These are phyloP conservation scores for Cheumatopsyche charites DNA, from an alignment of 1,140 invertebrate species.

Conservation along the genomic window DNA sequence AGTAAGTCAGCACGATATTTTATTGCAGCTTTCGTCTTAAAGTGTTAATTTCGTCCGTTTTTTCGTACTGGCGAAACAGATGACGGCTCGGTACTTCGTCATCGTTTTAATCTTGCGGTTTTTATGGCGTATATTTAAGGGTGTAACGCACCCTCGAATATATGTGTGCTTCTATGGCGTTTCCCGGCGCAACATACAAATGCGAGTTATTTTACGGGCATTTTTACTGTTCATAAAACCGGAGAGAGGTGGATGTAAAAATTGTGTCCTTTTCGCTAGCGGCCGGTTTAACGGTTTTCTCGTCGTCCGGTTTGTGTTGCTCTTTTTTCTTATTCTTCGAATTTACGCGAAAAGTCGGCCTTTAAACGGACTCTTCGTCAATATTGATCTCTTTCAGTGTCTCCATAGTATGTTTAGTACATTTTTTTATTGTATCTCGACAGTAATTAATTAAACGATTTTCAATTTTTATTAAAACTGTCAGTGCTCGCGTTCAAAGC, in stretches of 20 bases:
- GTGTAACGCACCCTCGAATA: not conserved
- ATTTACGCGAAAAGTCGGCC: slow-evolving; percentile 12
- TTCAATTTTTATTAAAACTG: not conserved
- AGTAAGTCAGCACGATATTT: too few species aligned
- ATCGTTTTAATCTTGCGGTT: slow-evolving; percentile 29
- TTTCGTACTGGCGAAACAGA: not conserved
- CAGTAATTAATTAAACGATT: not conserved
- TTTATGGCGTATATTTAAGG: slow-evolving; percentile 24
- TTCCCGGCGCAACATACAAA: slow-evolving; percentile 8
- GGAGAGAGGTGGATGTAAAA: slow-evolving; percentile 33
- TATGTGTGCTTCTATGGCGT: not conserved
- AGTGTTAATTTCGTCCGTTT: too few species aligned
- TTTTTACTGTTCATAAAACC: slow-evolving; percentile 40
- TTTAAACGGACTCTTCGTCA: not conserved
- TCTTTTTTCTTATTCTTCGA: too few species aligned
- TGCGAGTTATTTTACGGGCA: slow-evolving; percentile 34
- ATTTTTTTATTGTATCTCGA: too few species aligned
- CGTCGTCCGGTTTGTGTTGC: not conserved
- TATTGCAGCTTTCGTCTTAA: too few species aligned
- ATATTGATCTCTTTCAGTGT: not conserved
- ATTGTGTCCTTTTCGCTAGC: slow-evolving; percentile 33
- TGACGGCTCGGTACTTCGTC: slow-evolving; percentile 1
- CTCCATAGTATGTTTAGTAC: not conserved
- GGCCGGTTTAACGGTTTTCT: slow-evolving; percentile 20
- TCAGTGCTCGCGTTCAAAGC: not conserved